phyloP scores from a whole-genome alignment of 2,113 vertebrate genomes.

The Pelecanus crispus region DNA sequence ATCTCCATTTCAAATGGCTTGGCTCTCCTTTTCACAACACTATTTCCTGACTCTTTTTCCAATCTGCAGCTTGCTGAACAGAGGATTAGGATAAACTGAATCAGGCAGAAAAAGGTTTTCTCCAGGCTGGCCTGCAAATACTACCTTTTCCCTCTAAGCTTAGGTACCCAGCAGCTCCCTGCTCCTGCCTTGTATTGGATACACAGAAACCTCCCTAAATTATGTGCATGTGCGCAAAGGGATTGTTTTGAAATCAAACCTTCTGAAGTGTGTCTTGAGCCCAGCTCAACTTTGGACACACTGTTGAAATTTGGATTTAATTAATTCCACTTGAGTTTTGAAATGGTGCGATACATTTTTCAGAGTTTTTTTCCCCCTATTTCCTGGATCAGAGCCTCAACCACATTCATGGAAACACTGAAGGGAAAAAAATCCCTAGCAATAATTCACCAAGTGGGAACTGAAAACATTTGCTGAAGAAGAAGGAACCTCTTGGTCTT shows the following conservation, averaged over 20 bases:
- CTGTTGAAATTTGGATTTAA: slow-evolving; percentile 73
- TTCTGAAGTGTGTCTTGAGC: slow-evolving; percentile 62
- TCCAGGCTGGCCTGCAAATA: background rate
- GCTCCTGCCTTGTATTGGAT: background rate
- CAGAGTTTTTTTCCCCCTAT: slow-evolving; percentile 2
- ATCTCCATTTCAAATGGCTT: slow-evolving; percentile 16
- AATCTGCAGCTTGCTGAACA: slow-evolving; percentile 12
- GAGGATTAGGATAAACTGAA: slow-evolving; percentile 2
- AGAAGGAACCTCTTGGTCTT: slow-evolving; percentile 45
- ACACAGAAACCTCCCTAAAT: slow-evolving; percentile 35
- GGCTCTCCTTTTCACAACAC: background rate
- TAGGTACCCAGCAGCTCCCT: slow-evolving; percentile 18
- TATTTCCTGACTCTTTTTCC: slow-evolving; percentile 40
- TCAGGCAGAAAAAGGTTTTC: background rate
- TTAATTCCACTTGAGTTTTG: slow-evolving; percentile 69
- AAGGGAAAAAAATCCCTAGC: slow-evolving; percentile 38
- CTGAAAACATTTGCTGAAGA: slow-evolving; percentile 37
- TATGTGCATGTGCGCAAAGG: slow-evolving; percentile 26
- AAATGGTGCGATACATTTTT: slow-evolving; percentile 65
- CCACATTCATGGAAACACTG: slow-evolving; percentile 65
- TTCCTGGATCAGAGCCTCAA: slow-evolving; percentile 69
- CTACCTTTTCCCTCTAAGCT: background rate
- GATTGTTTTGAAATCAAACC: slow-evolving; percentile 59
- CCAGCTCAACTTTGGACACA: slow-evolving; percentile 55
- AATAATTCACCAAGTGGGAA: slow-evolving; percentile 63